These are phyloP conservation scores for Gryllus bimaculatus DNA, from an alignment of 1,140 invertebrate species.

Conservation along the genomic window DNA sequence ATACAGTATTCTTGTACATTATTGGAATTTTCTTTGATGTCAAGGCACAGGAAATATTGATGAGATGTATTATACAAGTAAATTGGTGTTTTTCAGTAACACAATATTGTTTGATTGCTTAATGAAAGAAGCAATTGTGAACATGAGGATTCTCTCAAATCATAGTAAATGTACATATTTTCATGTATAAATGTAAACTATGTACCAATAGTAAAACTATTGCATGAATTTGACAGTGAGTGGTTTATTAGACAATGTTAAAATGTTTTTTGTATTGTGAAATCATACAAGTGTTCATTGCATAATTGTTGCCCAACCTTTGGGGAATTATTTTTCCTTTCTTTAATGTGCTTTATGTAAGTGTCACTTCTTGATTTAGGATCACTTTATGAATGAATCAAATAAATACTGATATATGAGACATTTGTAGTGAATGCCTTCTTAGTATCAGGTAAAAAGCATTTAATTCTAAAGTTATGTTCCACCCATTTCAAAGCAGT, in stretches of 20 bases:
- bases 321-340: not conserved
- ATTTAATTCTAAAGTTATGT: no score
- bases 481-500: no score
- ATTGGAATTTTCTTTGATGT: not conserved
- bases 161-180: not conserved
- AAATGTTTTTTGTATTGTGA: not conserved
- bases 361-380: not conserved
- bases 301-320: not conserved
- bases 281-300: constrained; percentile 1
- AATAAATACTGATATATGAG: no score
- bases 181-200: constrained; percentile 2
- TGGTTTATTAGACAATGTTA: not conserved
- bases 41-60: not conserved
- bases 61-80: not conserved
- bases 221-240: not conserved
- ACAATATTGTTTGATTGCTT: not conserved
- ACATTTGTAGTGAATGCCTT: no score
- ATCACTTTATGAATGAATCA: no score
- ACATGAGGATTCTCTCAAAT: not conserved
- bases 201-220: not conserved
- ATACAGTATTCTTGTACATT: constrained; percentile 1
- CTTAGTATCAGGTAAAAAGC: no score
- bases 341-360: not conserved
- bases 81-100: not conserved
- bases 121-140: not conserved